A percentile compares a stretch with the other conserved stretches of the same genome.
These are phyloP conservation scores for Natrix natrix DNA, from an alignment of 2,797 vertebrate genomes.

Conservation along the genomic window DNA sequence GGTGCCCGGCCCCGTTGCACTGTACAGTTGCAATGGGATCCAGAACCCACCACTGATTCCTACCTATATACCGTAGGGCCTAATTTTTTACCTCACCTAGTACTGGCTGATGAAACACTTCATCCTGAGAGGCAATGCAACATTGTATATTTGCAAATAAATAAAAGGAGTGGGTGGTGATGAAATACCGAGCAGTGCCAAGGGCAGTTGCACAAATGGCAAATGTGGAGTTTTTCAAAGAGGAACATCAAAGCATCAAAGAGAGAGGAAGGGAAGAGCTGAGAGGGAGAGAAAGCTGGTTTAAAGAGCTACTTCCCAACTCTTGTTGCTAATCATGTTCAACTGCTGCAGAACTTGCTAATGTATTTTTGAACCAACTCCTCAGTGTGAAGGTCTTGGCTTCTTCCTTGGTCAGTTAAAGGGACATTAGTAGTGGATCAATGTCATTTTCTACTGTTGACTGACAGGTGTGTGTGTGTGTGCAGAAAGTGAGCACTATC, in stretches of 20 bases:
- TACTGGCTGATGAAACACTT: constrained; percentile 33
- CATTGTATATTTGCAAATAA: constrained; percentile 10
- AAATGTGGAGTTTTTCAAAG: constrained; percentile 65
- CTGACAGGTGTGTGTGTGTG: too few relatives aligned
- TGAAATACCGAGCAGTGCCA: constrained; percentile 57
- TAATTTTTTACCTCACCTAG: constrained; percentile 25
- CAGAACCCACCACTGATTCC: too few relatives aligned
- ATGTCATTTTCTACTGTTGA: neutral
- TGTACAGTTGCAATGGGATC: too few relatives aligned
- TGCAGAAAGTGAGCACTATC: neutral
- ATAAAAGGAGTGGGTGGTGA: constrained; percentile 17
- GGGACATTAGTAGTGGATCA: neutral
- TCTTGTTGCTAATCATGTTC: constrained; percentile 61
- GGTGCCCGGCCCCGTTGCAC: too few relatives aligned
- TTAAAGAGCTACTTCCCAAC: constrained; percentile 68
- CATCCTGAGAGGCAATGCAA: neutral
- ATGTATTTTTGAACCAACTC: constrained; percentile 40
- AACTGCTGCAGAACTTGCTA: constrained; percentile 21
- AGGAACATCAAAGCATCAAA: constrained; percentile 62
- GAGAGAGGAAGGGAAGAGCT: constrained; percentile 49
- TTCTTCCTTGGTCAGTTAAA: neutral
- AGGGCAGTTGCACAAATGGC: constrained; percentile 46
- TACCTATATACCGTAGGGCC: neutral
- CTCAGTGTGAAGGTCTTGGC: neutral
- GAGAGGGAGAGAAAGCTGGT: constrained; percentile 66